A percentile compares a stretch with the other conserved stretches of the same genome.
Conservation (phyloP, 2,888 invertebrate genomes). For the Drosophila fungiperda region DNA sequence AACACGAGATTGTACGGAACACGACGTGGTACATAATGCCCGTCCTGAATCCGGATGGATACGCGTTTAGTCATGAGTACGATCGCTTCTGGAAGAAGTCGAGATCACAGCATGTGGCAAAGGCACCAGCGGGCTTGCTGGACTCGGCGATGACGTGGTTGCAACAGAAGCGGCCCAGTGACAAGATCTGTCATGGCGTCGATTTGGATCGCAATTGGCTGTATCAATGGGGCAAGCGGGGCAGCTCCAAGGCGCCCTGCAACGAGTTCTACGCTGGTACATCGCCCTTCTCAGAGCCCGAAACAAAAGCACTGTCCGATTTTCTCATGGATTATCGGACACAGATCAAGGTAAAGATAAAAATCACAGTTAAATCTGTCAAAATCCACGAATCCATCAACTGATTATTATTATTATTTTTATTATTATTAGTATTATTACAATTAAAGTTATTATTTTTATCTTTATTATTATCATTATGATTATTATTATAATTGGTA, state of each 20-base stretch:
- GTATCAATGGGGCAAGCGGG: conserved; percentile 90
- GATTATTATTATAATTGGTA: too few relatives aligned
- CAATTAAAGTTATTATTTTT: background rate
- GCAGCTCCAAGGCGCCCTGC: conserved; percentile 91
- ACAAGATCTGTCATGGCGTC: conserved; percentile 88
- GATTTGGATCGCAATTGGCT: conserved; percentile 93
- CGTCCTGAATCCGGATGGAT: conserved; percentile 91
- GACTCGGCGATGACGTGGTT: conserved; percentile 84
- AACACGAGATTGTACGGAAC: conserved; percentile 80
- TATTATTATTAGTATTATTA: background rate
- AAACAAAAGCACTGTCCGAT: conserved; percentile 89
- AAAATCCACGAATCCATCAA: background rate
- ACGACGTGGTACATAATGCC: conserved; percentile 90
- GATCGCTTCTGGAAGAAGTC: conserved; percentile 94
- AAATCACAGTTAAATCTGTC: background rate
- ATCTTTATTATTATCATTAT: background rate
- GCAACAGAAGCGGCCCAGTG: conserved; percentile 74
- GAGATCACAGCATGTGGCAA: conserved; percentile 86
- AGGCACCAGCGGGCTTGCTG: conserved; percentile 75
- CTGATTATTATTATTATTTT: background rate
- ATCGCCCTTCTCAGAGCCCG: conserved; percentile 91
- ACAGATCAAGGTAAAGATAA: conserved; percentile 87
- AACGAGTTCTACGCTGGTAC: conserved; percentile 91
- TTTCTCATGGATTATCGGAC: conserved; percentile 87
- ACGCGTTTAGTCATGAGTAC: conserved; percentile 90